Evolutionary conservation across 2,888 invertebrate genomes (phyloP), one percentile per base, ranked within the genome.

Genomic region (Chalcis sispes): DNA sequence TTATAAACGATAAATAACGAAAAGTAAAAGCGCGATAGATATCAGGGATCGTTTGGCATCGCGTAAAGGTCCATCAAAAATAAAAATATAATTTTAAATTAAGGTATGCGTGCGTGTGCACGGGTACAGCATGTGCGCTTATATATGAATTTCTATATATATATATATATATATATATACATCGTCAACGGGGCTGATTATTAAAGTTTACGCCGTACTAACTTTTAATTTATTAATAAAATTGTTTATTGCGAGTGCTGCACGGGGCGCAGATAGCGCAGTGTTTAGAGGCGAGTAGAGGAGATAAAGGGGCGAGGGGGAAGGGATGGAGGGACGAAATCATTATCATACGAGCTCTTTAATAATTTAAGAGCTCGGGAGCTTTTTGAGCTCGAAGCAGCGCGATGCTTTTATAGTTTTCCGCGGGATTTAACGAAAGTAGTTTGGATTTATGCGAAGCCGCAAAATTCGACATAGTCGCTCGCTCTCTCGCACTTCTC

Each of bases 391-490:
- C 56, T n/a, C 58, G 7, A 29, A 15, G 23, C 4, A 18, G 18
- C 52, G 36, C 40, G 25, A 36, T 52, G 66, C 61, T 62, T 77
- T 72, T 77, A 76, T 61, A 77, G 72, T 76, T 76, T 72, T 71
- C n/a, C 66, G 61, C 36, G 65, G 71, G 72, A 77, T 77, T 73
- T 72, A 73, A 73, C 77, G 69, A 75, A 77, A 77, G 77, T 72
- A 77, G 75, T 75, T 75, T 54, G 67, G 69, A 78, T 78, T 78
- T 75, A 78, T 56, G 75, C 20, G 54, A 58, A 70, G 70, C 78
- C 75, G 75, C 78, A 78, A 78, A 78, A 78, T 78, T 78, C 61
- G 72, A 72, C 75, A 75, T 78, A 62, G 61, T 71, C 73, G 62
- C 29, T 61, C 27, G 27, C 20, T 10, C 3, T 7, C 42, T 29